Evolutionary conservation across 2,888 invertebrate species (phyloP).

Genomic region (Philhelius pedissequus): DNA sequence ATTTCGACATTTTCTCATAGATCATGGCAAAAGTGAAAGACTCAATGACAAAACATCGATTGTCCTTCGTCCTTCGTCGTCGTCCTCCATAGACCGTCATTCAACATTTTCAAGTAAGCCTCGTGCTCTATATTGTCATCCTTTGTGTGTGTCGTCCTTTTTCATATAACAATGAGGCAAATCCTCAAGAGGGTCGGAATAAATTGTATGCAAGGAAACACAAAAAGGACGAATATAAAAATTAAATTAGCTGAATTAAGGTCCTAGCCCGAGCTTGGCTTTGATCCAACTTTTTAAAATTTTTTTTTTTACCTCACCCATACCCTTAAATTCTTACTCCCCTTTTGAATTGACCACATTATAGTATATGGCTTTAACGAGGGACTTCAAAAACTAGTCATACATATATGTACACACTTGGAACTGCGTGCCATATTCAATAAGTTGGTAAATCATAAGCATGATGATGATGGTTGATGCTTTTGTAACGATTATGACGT

Average conservation of each 20-base stretch:
- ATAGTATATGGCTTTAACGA: conserved; percentile 30
- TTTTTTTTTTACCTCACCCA: neutral
- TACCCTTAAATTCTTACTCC: neutral
- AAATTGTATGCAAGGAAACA: conserved; percentile 52
- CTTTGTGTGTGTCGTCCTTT: conserved; percentile 33
- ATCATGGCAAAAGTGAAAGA: conserved; percentile 35
- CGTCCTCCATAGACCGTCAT: conserved; percentile 30
- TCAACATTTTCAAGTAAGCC: conserved; percentile 42
- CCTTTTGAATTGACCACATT: conserved; percentile 32
- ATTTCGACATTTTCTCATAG: conserved; percentile 45
- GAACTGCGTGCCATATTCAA: conserved; percentile 48
- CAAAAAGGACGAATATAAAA: conserved; percentile 48
- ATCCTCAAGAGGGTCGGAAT: conserved; percentile 44
- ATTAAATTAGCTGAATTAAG: conserved; percentile 57
- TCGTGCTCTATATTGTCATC: conserved; percentile 42
- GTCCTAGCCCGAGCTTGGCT: conserved; percentile 59
- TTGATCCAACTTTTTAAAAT: conserved; percentile 37
- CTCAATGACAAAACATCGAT: conserved; percentile 44
- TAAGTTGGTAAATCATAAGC: conserved; percentile 1
- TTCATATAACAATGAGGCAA: conserved; percentile 44
- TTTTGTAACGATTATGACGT: neutral
- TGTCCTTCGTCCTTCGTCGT: conserved; percentile 25
- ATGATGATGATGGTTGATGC: neutral
- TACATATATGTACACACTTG: conserved; percentile 9
- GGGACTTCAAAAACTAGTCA: neutral